Evolutionary conservation across 1,140 invertebrate species (phyloP).

Genomic region (Kradibia gibbosae): DNA sequence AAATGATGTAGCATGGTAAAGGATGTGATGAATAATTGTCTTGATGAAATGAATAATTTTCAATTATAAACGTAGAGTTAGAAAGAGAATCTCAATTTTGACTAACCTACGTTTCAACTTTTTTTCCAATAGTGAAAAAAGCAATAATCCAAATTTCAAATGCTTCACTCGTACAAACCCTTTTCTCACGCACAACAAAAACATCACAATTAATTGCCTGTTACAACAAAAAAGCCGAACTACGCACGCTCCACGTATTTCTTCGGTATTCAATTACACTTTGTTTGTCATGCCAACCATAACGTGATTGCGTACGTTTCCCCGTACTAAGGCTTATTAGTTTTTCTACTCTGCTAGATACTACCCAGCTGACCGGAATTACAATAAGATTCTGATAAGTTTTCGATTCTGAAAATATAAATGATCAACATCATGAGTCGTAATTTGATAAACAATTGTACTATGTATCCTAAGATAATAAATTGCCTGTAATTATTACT

Average conservation of each 20-base stretch:
- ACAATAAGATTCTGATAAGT: not conserved
- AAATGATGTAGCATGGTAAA: too few species aligned
- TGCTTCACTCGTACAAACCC: not conserved
- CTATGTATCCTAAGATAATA: not conserved
- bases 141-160: not conserved
- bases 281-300: conserved; percentile 33
- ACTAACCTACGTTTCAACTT: not conserved
- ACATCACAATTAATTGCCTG: conserved; percentile 29
- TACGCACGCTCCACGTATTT: not conserved
- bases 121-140: not conserved
- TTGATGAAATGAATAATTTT: too few species aligned
- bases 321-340: not conserved
- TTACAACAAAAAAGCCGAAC: not conserved
- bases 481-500: not conserved
- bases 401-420: not conserved
- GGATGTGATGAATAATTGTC: too few species aligned
- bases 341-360: conserved; percentile 19
- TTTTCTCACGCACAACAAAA: conserved; percentile 3
- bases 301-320: conserved; percentile 28
- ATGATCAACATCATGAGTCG: not conserved
- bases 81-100: too few species aligned
- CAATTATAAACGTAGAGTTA: too few species aligned
- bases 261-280: conserved; percentile 30
- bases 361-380: not conserved
- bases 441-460: not conserved